Base-by-base conservation (phyloP, 2,888 invertebrate genomes). In the Drosophila subquinaria region DNA sequence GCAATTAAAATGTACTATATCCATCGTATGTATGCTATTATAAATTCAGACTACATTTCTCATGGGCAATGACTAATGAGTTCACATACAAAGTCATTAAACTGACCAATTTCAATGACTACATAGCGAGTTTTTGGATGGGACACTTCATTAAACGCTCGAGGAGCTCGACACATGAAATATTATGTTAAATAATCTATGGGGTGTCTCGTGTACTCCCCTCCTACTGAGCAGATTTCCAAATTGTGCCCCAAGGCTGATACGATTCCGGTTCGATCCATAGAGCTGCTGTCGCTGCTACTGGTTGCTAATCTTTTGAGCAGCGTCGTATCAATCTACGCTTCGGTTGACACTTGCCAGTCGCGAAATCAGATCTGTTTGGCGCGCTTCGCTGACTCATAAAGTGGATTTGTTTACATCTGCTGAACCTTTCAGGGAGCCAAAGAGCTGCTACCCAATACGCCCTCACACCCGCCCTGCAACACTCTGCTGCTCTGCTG, bases 11-110 rank as follows among this genome's bases (percentile, higher is more conserved):
- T 51, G 59, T 35, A 62, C 52, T n/a, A 30, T 56, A 47, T 35
- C 45, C 35, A 57, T 53, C 33, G 38, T 63, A 60, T 57, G 40
- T 43, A 50, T 33, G 43, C 56, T 52, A 50, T 63, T 62, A 62
- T 42, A 55, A 8, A 52, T 42, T 59, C 50, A 63, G 51, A 51
- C 55, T 51, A 61, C 65, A 61, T 65, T 76, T 79, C 73, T 72
- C 80, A 78, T 76, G 73, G 76, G 56, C 80, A 74, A 42, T 83
- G 87, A 83, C 81, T 86, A 81, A 82, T 78, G 81, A 63, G 57
- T 63, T 66, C 60, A 51, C 64, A 82, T 71, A 62, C 73, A 73
- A 74, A 73, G 69, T 80, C 75, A 88, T 88, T 82, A 82, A 85
- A 82, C 69, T 73, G 86, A 56, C 82, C 88, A 77, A 85, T 76